Conservation (phyloP, 1,140 invertebrate species). For the Microplitis demolitor region DNA sequence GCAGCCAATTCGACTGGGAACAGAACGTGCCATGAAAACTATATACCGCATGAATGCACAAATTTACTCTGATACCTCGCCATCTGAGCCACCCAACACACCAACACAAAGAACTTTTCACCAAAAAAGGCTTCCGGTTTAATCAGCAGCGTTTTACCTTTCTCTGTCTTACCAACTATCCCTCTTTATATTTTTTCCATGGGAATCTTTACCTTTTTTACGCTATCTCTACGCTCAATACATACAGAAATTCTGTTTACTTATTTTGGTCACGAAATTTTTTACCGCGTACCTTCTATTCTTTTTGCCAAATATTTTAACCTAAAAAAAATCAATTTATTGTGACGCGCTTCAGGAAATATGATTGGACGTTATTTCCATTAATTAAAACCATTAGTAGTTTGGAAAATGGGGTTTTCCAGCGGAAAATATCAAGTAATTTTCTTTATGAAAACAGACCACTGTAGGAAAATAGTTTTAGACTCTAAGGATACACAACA, state of each 20-base stretch:
- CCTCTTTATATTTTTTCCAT: background rate
- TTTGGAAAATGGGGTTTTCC: no score
- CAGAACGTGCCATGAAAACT: conserved; percentile 17
- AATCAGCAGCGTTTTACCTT: conserved; percentile 3
- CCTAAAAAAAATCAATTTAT: no score
- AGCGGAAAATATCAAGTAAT: no score
- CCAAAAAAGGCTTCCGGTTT: conserved; percentile 15
- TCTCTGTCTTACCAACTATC: background rate
- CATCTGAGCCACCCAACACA: background rate
- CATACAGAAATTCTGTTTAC: conserved; percentile 6
- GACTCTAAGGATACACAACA: background rate
- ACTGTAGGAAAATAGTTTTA: no score
- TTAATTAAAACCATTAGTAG: no score
- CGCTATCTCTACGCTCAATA: background rate
- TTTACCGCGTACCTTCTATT: conserved; percentile 1
- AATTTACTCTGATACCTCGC: background rate
- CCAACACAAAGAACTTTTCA: background rate
- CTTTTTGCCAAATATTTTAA: background rate
- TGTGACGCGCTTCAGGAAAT: no score
- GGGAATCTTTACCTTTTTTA: background rate
- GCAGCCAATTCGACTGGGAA: conserved; percentile 16
- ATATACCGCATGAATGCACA: conserved; percentile 9
- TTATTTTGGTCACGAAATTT: conserved; percentile 3
- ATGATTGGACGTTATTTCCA: no score
- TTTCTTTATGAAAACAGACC: no score